A percentile compares a stretch with the other conserved stretches of the same genome.
phyloP scores from a whole-genome alignment of 1,140 invertebrate species.

The Holcopasites calliopsidis region DNA sequence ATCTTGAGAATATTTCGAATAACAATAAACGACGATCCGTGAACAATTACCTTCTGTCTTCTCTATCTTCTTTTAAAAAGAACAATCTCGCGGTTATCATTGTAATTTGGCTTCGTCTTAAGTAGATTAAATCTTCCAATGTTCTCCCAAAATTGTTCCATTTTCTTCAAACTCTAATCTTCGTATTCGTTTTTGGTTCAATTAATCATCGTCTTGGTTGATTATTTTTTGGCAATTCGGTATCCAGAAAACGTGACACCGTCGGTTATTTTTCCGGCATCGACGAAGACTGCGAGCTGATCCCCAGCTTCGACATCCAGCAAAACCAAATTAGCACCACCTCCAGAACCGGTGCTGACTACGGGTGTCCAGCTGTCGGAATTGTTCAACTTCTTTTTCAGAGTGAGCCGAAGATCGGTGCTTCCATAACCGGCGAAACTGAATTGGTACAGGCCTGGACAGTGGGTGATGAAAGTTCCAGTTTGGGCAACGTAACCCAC shows the following conservation, averaged over 20 bases:
- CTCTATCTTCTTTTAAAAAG: background rate
- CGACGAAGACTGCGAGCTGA: conserved; percentile 75
- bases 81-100: too few species aligned
- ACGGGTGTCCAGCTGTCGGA: conserved; percentile 73
- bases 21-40: background rate
- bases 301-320: conserved; percentile 75
- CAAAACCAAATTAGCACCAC: conserved; percentile 75
- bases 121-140: too few species aligned
- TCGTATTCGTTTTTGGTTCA: background rate
- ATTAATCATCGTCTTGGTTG: background rate
- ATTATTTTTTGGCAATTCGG: conserved; percentile 76
- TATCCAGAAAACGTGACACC: conserved; percentile 77
- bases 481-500: conserved; percentile 78
- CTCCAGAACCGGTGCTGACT: conserved; percentile 67
- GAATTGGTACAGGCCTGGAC: conserved; percentile 80
- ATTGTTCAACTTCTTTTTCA: conserved; percentile 74
- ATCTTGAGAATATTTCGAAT: background rate
- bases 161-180: background rate
- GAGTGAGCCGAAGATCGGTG: conserved; percentile 68
- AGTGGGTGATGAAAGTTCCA: conserved; percentile 79
- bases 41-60: background rate
- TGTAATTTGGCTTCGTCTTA: background rate
- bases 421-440: conserved; percentile 77
- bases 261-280: conserved; percentile 68
- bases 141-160: too few species aligned